Evolutionary conservation across 2,888 invertebrate genomes (phyloP), one percentile per base, ranked within the genome.

Genomic region (Ernsta delagoae): DNA sequence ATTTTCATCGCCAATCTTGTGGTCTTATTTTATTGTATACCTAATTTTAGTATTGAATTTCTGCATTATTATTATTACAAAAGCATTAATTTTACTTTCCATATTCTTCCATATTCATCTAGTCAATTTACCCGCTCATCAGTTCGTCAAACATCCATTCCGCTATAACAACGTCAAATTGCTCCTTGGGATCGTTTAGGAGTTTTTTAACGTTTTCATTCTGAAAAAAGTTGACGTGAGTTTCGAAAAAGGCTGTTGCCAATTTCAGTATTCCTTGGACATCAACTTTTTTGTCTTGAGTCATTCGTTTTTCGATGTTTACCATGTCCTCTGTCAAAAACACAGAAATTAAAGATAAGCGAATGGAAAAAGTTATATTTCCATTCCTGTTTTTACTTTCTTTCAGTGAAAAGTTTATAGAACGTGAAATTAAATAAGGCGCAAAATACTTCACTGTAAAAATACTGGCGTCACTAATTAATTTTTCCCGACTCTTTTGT

Each of bases 111-210:
- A n/a, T n/a, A n/a, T n/a, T n/a, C n/a, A n/a, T n/a, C 24, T 24
- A 24, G 24, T 24, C 24, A 24, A 24, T 4, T 53, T 77, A 84
- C 85, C 80, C 79, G 54, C 75, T 66, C 60, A 77, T 77, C 0
- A 85, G 11, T 60, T 85, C 85, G 43, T 67, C 77, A 56, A 77
- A 83, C 77, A 86, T 74, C 81, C 81, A 86, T 67, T 87, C 86
- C 0, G 73, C 75, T 0, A 87, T 75, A 4, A 86, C 77, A 3
- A 82, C 60, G 53, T 87, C 85, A 60, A 86, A 87, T 1, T 78
- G 72, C 63, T 80, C 78, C 0, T 71, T 78, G 0, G 80, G 75
- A 56, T 87, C 81, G 0, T 71, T 70, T 0, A 86, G 60, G 0
- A 87, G 34, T 5, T 74, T 78, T 67, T 78, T 70, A 0, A 75